phyloP scores from a whole-genome alignment of 2,888 invertebrate genomes.

The Drosophila robusta region DNA sequence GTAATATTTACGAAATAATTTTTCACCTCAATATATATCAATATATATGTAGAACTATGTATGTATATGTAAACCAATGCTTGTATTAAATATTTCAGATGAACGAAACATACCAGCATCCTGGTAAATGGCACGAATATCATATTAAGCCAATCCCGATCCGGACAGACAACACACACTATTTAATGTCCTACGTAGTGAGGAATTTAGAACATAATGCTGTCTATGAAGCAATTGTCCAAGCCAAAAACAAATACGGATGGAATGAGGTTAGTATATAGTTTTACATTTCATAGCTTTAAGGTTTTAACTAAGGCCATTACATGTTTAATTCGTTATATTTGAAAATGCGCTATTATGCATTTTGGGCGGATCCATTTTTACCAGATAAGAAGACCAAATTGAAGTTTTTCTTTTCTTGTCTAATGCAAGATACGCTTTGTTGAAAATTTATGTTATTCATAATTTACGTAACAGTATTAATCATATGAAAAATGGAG shows the following conservation, averaged over 20 bases:
- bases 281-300: neutral
- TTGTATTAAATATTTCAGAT: conserved; percentile 85
- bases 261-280: conserved; percentile 88
- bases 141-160: conserved; percentile 84
- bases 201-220: conserved; percentile 88
- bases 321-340: no score
- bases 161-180: conserved; percentile 85
- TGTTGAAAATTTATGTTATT: no score
- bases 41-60: no score
- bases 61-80: neutral
- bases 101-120: conserved; percentile 90
- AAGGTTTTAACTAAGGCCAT: no score
- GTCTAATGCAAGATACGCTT: no score
- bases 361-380: no score
- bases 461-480: no score
- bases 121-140: conserved; percentile 89
- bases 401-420: no score
- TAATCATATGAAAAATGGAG: neutral
- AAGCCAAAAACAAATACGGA: conserved; percentile 91
- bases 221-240: conserved; percentile 90
- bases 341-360: no score
- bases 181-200: conserved; percentile 88
- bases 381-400: no score
- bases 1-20: conserved; percentile 81
- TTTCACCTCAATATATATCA: no score